Conservation (phyloP, 2,113 vertebrate genomes). For the Sceloporus tristichus region DNA sequence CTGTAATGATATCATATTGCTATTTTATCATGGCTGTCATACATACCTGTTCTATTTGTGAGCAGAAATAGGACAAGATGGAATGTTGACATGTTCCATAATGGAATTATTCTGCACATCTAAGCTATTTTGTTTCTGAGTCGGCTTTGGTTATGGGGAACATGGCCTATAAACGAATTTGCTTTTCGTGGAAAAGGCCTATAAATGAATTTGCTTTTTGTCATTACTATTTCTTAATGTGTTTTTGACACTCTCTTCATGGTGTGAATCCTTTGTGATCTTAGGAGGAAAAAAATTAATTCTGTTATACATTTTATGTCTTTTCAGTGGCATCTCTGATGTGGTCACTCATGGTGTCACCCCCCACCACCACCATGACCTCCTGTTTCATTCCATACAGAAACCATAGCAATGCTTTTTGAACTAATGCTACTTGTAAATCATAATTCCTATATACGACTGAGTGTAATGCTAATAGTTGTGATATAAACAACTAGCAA, state of each 20-base stretch:
- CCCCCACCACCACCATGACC: too few species aligned
- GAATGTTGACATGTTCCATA: slow-evolving; percentile 13
- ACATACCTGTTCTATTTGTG: slow-evolving; percentile 52
- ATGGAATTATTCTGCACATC: slow-evolving; percentile 47
- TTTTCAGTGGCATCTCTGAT: not conserved
- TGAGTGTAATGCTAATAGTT: too few species aligned
- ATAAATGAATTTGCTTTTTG: slow-evolving; percentile 26
- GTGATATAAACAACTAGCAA: too few species aligned
- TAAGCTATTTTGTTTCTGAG: slow-evolving; percentile 41
- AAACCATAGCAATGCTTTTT: too few species aligned
- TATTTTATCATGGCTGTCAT: slow-evolving; percentile 34
- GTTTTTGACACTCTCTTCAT: slow-evolving; percentile 36
- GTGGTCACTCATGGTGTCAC: too few species aligned
- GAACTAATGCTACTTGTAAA: too few species aligned
- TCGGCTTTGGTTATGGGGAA: slow-evolving; percentile 38
- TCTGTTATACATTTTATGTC: slow-evolving; percentile 8
- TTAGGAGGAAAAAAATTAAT: not conserved
- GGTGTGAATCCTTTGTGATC: not conserved
- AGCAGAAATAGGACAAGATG: not conserved
- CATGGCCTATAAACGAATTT: not conserved
- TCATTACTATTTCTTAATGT: slow-evolving; percentile 21
- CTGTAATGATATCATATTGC: slow-evolving; percentile 32
- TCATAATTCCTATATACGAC: too few species aligned
- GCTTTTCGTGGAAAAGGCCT: slow-evolving; percentile 14
- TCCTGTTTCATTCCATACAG: too few species aligned